A percentile compares a stretch with the other conserved stretches of the same genome.
Conservation (phyloP, 53 echinoderm and acorn worm genomes). For the Glandiceps talaboti region DNA sequence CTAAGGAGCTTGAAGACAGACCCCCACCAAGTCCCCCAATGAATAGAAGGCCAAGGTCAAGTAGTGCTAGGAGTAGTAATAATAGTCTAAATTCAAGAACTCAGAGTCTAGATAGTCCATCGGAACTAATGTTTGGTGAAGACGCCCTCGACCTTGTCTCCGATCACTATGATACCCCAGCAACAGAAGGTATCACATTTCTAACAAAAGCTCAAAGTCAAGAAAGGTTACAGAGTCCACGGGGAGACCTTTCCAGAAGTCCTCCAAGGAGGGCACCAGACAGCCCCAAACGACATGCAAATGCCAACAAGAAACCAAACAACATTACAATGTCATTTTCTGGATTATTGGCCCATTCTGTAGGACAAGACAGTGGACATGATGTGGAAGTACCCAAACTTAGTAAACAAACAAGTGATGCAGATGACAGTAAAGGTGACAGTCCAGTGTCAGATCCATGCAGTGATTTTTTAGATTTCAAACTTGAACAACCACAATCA, state of each 20-base stretch:
- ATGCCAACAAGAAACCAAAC: slow-evolving; percentile 10
- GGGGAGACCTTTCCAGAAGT: not conserved
- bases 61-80: not conserved
- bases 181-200: slow-evolving; percentile 29
- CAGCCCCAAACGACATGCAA: slow-evolving; percentile 5
- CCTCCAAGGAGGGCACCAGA: not conserved
- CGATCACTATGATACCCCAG: slow-evolving; percentile 73
- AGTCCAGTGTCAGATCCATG: not conserved
- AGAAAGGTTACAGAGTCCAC: not conserved
- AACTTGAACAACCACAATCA: not conserved
- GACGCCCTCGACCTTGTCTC: slow-evolving; percentile 51
- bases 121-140: slow-evolving; percentile 5
- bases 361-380: slow-evolving; percentile 15
- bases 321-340: slow-evolving; percentile 37
- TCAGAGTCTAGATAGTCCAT: slow-evolving; percentile 32
- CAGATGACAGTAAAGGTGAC: not conserved
- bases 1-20: not conserved
- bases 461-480: slow-evolving; percentile 3
- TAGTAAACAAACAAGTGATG: slow-evolving; percentile 2
- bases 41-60: not conserved
- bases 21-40: not conserved
- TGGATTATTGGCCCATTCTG: slow-evolving; percentile 53
- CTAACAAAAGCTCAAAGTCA: not conserved
- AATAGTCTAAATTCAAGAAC: slow-evolving; percentile 14
- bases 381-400: slow-evolving; percentile 15